These are phyloP conservation scores for Latheticus oryzae DNA, from an alignment of 2,888 invertebrate genomes.

Conservation along the genomic window DNA sequence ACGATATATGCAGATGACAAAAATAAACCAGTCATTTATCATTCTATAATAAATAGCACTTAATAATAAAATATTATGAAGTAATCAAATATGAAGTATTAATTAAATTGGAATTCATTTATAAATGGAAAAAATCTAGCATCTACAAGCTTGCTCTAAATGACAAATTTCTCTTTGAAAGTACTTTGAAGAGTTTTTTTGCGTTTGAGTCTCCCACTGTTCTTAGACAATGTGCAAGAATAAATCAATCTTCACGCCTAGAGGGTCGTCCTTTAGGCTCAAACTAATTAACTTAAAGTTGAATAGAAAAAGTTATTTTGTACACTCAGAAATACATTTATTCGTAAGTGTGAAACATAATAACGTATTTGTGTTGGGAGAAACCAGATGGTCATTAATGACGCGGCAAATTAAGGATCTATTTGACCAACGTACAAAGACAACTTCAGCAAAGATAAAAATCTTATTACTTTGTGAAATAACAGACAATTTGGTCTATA, in stretches of 20 bases:
- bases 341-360: constrained; percentile 14
- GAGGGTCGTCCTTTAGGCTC: constrained; percentile 49
- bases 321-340: constrained; percentile 47
- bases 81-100: constrained; percentile 31
- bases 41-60: constrained; percentile 20
- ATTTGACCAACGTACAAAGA: constrained; percentile 14
- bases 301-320: constrained; percentile 49
- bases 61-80: constrained; percentile 34
- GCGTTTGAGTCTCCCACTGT: constrained; percentile 47
- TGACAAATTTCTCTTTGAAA: constrained; percentile 13
- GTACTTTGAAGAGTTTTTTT: constrained; percentile 13
- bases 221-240: constrained; percentile 54
- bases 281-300: constrained; percentile 57
- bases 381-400: constrained; percentile 31
- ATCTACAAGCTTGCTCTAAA: constrained; percentile 25
- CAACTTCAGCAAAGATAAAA: constrained; percentile 12
- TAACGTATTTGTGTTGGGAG: constrained; percentile 7
- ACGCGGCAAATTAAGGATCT: constrained; percentile 25
- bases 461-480: constrained; percentile 15
- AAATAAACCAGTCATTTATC: constrained; percentile 35
- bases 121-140: constrained; percentile 5
- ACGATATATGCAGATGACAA: constrained; percentile 34
- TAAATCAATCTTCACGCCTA: constrained; percentile 58
- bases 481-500: no score
- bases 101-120: constrained; percentile 27